Evolutionary conservation across 1,140 invertebrate genomes (phyloP), one percentile per base, ranked within the genome.

Genomic region (Psix sp.): DNA sequence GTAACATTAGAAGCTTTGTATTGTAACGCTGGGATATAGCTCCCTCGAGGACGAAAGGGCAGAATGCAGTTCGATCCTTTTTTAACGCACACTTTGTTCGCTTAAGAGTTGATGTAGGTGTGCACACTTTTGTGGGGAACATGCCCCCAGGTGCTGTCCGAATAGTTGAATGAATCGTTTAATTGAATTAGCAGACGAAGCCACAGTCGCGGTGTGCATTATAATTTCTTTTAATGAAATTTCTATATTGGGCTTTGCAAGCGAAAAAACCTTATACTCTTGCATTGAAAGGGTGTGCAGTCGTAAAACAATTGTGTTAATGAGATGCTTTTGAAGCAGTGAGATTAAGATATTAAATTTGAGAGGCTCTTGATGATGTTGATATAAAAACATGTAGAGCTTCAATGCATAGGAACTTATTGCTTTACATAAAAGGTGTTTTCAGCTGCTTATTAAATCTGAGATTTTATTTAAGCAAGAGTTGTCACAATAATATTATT

Each of bases 1-100:
- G 82, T 87, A 86, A 87, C 84, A 87, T 86, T 87, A 87, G 86
- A 81, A 85, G 84, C 82, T 78, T 86, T 87, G 83, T 85, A 83
- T 83, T 84, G 85, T 84, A 85, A 80, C 78, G 75, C 77, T 57
- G 76, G 77, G 73, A 78, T 87, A 87, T 77, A 80, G 46, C 78
- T 83, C 86, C 74, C 85, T 17, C 11, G 85, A 78, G 85, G 82
- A 35, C 6, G 1, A 20, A 57, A 60, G 57, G 66, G 49, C 45
- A 54, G 21, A 46, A 26, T 62, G 60, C 33, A 42, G 51, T 63
- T 77, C 74, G 74, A 65, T 80, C 71, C 72, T 79, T 80, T 65
- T 81, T 78, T 77, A 74, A 56, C 82, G 77, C 74, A 75, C 74
- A 74, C 76, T 52, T 77, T 29, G 65, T 45, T 49, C 60, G 16